Evolutionary conservation across 2,888 invertebrate species (phyloP).

Genomic region (Dasypogon diadema): DNA sequence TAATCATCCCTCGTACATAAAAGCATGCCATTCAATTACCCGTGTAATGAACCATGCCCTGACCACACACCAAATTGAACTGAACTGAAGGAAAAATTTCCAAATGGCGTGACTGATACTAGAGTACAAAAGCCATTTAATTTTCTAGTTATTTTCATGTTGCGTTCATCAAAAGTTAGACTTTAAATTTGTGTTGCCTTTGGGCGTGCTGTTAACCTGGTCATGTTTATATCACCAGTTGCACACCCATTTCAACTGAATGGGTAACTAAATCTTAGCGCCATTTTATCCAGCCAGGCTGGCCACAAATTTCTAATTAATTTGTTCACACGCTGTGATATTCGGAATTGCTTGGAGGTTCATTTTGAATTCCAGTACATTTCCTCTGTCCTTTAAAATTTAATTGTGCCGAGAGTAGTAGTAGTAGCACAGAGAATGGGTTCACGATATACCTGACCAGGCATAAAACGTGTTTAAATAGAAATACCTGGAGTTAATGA

Average conservation of each 20-base stretch:
- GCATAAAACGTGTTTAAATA: constrained; percentile 39
- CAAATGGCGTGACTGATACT: constrained; percentile 7
- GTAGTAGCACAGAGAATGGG: constrained; percentile 3
- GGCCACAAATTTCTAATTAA: constrained; percentile 37
- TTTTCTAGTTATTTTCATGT: constrained; percentile 10
- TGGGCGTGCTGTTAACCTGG: background rate
- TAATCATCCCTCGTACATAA: no score
- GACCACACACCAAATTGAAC: background rate
- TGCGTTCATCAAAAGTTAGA: background rate
- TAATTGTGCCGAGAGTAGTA: background rate
- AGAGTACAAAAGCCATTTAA: constrained; percentile 6
- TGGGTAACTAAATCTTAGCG: constrained; percentile 5
- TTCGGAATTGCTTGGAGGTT: background rate
- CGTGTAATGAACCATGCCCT: background rate
- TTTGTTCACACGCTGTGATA: constrained; percentile 47
- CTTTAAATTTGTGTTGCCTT: background rate
- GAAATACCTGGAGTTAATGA: constrained; percentile 46
- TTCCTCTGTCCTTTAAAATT: constrained; percentile 1
- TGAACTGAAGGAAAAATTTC: background rate
- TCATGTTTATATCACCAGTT: background rate
- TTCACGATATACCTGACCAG: constrained; percentile 29
- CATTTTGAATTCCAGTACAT: background rate
- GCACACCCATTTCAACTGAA: background rate
- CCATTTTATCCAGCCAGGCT: constrained; percentile 4
- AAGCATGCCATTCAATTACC: background rate